Percentiles rank a stretch among this genome's conserved stretches.
phyloP scores from a whole-genome alignment of 2,113 vertebrate genomes.

The Aleadryas rufinucha region DNA sequence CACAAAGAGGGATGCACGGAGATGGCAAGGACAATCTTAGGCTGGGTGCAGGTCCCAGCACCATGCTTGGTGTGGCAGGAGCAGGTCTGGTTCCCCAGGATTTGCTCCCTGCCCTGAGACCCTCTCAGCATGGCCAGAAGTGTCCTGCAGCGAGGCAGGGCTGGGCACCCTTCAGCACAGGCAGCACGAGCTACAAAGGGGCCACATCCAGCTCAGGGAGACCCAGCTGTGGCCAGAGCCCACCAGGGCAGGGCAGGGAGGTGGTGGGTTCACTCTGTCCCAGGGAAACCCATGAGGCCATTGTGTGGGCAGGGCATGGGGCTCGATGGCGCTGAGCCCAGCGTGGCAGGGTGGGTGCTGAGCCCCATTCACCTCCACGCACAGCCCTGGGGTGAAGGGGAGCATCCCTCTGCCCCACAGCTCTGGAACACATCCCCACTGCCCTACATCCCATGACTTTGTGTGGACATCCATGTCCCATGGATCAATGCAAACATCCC shows the following conservation, averaged over 20 bases:
- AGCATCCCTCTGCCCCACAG: not conserved
- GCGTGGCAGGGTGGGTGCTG: not conserved
- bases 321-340: not conserved
- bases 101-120: not conserved
- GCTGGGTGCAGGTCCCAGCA: not conserved
- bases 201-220: not conserved
- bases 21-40: not conserved
- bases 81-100: not conserved
- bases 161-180: not conserved
- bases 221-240: not conserved
- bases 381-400: not conserved
- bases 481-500: not conserved
- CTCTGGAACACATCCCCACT: not conserved
- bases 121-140: not conserved
- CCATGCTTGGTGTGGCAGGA: not conserved
- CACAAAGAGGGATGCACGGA: not conserved
- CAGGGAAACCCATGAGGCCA: accelerated
- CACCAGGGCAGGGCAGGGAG: accelerated
- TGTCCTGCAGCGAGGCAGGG: not conserved
- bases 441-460: not conserved
- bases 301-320: not conserved
- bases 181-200: not conserved
- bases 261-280: accelerated
- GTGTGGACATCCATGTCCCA: not conserved
- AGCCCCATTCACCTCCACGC: not conserved